A percentile compares a stretch with the other conserved stretches of the same genome.
These are phyloP conservation scores for Ramazzottius varieornatus DNA, from an alignment of 2,888 invertebrate species.

Conservation along the genomic window DNA sequence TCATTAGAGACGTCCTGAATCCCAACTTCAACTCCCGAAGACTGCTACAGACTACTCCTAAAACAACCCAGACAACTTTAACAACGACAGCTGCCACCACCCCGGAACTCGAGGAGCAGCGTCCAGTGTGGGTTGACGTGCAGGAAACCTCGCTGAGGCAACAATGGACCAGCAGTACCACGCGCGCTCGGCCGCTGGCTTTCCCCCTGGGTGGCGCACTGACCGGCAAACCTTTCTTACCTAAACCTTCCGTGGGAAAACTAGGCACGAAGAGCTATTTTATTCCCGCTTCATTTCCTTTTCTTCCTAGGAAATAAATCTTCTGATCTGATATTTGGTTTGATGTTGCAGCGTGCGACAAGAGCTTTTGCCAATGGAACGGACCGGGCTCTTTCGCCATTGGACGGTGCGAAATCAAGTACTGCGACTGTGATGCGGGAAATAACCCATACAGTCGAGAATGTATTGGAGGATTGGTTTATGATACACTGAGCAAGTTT, in stretches of 20 bases:
- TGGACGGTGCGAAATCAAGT: not conserved
- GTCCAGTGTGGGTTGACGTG: no score
- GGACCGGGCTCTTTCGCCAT: not conserved
- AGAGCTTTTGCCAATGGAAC: not conserved
- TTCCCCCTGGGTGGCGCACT: not conserved
- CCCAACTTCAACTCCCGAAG: not conserved
- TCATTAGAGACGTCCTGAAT: not conserved
- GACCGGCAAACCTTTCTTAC: not conserved
- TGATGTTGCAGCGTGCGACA: not conserved
- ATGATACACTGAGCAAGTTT: not conserved
- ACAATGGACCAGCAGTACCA: not conserved
- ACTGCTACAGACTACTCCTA: not conserved
- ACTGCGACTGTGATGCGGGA: conserved; percentile 1
- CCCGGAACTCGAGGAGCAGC: not conserved
- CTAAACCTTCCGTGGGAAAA: not conserved
- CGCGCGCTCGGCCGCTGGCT: not conserved
- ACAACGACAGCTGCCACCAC: not conserved
- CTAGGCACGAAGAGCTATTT: not conserved
- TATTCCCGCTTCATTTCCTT: not conserved
- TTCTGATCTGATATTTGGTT: not conserved
- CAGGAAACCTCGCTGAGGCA: not conserved
- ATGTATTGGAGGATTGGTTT: not conserved
- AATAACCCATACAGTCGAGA: not conserved
- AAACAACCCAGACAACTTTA: not conserved
- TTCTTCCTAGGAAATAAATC: not conserved